These are phyloP conservation scores for Yponomeuta malinellus DNA, from an alignment of 2,888 invertebrate species.

Conservation along the genomic window DNA sequence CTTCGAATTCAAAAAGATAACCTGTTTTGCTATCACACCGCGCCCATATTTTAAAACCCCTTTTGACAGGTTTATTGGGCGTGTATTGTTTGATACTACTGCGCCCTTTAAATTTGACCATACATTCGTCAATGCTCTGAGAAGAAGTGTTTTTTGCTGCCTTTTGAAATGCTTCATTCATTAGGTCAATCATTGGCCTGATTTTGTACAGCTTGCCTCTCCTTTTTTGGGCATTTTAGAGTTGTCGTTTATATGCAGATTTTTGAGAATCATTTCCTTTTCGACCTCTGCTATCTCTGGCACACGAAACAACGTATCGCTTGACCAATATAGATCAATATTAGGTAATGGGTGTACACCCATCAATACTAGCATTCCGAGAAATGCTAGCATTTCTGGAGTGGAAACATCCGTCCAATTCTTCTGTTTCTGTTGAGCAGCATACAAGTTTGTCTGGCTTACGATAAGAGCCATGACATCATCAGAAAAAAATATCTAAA, in stretches of 20 bases:
- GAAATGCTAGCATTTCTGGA: no score
- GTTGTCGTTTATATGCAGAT: slow-evolving; percentile 1
- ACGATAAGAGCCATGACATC: no score
- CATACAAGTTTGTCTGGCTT: no score
- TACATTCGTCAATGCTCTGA: slow-evolving; percentile 28
- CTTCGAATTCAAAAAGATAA: slow-evolving; percentile 24
- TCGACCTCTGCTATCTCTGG: not conserved
- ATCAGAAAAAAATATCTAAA: no score
- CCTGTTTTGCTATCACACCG: slow-evolving; percentile 26
- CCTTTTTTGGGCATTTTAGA: slow-evolving; percentile 12
- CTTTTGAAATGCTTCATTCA: slow-evolving; percentile 21
- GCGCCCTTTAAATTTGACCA: slow-evolving; percentile 28
- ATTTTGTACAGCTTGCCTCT: slow-evolving; percentile 24
- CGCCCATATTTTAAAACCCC: slow-evolving; percentile 29
- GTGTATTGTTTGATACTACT: slow-evolving; percentile 26
- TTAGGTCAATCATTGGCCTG: slow-evolving; percentile 19
- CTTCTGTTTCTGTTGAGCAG: no score
- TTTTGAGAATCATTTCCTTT: slow-evolving; percentile 9
- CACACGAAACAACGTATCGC: not conserved
- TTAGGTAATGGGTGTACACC: not conserved
- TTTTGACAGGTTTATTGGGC: slow-evolving; percentile 28
- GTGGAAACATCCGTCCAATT: no score
- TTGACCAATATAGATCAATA: slow-evolving; percentile 9
- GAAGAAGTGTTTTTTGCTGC: slow-evolving; percentile 23
- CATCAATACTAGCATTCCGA: not conserved